phyloP scores from a whole-genome alignment of 2,888 invertebrate genomes.

The Morpho achilles region DNA sequence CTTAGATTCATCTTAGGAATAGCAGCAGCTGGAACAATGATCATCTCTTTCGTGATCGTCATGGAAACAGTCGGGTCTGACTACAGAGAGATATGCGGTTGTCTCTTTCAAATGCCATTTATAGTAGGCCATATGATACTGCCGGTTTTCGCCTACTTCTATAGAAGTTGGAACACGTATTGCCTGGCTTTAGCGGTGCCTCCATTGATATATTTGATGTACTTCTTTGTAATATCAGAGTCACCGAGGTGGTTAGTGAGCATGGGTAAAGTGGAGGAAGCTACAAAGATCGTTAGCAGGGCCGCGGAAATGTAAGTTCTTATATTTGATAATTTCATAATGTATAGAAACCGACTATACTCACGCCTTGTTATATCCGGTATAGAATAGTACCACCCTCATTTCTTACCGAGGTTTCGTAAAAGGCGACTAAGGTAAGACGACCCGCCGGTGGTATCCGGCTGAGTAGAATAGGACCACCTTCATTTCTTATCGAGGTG shows the following conservation, averaged over 20 bases:
- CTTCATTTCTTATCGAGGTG: no score
- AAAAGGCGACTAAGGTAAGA: no score
- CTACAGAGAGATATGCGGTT: slow-evolving; percentile 75
- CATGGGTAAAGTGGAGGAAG: slow-evolving; percentile 82
- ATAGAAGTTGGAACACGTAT: slow-evolving; percentile 82
- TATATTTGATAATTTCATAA: no score
- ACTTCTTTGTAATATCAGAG: slow-evolving; percentile 86
- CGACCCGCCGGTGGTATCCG: no score
- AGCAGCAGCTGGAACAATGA: slow-evolving; percentile 90
- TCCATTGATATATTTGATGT: slow-evolving; percentile 79
- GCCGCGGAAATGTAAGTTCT: slow-evolving; percentile 77
- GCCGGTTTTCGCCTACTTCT: slow-evolving; percentile 81
- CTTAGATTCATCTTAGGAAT: slow-evolving; percentile 84
- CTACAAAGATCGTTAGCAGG: slow-evolving; percentile 81
- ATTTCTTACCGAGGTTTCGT: no score
- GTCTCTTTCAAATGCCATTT: slow-evolving; percentile 84
- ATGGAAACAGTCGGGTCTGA: slow-evolving; percentile 82
- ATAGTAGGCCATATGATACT: slow-evolving; percentile 83
- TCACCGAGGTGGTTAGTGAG: slow-evolving; percentile 89
- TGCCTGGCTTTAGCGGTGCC: slow-evolving; percentile 82
- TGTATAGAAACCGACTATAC: no score
- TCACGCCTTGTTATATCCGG: no score
- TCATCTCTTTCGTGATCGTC: slow-evolving; percentile 84
- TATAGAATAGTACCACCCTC: no score
- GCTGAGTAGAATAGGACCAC: no score